Evolutionary conservation across 1,140 invertebrate species (phyloP), one percentile per base, ranked within the genome.

Genomic region (Paraescarpia echinospica): DNA sequence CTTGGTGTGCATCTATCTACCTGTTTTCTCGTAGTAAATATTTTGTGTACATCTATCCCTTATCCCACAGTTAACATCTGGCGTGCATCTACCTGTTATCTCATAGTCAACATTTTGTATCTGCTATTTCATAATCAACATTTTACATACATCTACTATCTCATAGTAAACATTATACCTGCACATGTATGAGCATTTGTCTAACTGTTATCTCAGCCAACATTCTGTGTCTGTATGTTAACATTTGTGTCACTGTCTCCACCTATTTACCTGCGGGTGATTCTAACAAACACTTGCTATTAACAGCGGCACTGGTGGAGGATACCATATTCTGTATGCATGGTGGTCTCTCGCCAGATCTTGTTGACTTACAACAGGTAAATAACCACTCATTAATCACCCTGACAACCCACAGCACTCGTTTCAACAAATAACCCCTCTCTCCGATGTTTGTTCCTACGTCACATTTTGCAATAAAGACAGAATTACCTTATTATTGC

Each of bases 281-380:
- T 77, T 77, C 8, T 31, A 2, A 77, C 22, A 18, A 27, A 77
- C 12, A 77, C 27, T 51, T 77, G 27, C 59, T 90, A 14, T 91
- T 91, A 14, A 14, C 91, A 91, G 91, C 91, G 12, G 91, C 91
- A 91, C 41, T 95, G 91, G 94, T 96, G 41, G 95, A 96, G 93
- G 94, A 94, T 41, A 95, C 95, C 34, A 96, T 96, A 93, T 94
- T 96, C 92, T 95, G 95, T 93, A 96, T 96, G 94, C 96, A 96
- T 94, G 96, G 95, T 89, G 95, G 96, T 41, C 92, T 96, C 34
- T 96, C 96, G 18, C 95, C 96, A 33, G 95, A 96, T 93, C 93
- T 96, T 22, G 94, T 92, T 90, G 93, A 94, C 91, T 92, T 96
- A 34, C 93, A 95, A 90, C 95, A 96, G 93, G 95, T 96, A 94